Evolutionary conservation across 1,140 invertebrate species (phyloP).

Genomic region (Caenorhabditis remanei): DNA sequence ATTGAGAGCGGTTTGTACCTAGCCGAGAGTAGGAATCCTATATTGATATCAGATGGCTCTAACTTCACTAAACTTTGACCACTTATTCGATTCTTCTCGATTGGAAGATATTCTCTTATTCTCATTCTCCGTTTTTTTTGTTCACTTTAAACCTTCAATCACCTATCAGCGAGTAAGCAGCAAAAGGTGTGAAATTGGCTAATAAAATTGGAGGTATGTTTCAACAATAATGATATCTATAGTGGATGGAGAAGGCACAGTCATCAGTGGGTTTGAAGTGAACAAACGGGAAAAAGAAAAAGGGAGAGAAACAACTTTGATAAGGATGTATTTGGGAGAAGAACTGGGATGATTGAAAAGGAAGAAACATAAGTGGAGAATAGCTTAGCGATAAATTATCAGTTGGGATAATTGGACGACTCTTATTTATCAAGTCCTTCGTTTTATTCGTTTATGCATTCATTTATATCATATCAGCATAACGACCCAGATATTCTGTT

Average conservation of each 20-base stretch:
- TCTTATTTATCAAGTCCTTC: conserved; percentile 26
- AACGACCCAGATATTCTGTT: conserved; percentile 8
- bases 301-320: conserved; percentile 48
- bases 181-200: conserved; percentile 47
- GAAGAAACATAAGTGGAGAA: background rate
- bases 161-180: conserved; percentile 22
- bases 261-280: conserved; percentile 38
- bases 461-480: background rate
- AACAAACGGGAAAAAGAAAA: conserved; percentile 37
- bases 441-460: conserved; percentile 1
- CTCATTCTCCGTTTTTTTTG: background rate
- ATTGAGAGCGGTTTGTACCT: background rate
- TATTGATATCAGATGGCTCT: conserved; percentile 35
- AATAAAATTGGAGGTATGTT: conserved; percentile 47
- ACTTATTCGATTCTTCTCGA: background rate
- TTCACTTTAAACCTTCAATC: conserved; percentile 2
- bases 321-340: conserved; percentile 43
- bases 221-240: conserved; percentile 49
- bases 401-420: conserved; percentile 45
- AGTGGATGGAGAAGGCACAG: conserved; percentile 4
- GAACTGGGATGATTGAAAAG: background rate
- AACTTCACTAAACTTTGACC: background rate
- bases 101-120: background rate
- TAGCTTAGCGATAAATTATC: conserved; percentile 37
- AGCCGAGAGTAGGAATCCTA: background rate